Conservation (phyloP, 2,113 vertebrate species). For the Entelurus aequoreus region DNA sequence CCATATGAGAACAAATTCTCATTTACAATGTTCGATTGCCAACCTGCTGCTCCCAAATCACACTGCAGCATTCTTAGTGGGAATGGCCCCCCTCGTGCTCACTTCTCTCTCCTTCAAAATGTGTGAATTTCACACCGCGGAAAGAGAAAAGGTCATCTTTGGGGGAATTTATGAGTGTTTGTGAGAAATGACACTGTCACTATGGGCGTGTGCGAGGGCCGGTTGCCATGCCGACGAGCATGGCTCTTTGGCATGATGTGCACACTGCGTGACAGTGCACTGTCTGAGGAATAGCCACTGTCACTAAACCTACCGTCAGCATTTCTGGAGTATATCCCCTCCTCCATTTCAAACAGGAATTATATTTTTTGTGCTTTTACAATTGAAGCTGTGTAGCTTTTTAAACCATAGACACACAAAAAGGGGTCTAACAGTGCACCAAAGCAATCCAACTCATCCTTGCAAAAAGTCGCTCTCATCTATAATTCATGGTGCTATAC, state of each 20-base stretch:
- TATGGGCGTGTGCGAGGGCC: neutral
- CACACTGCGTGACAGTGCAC: conserved; percentile 12
- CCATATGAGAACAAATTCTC: too few relatives aligned
- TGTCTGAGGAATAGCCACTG: conserved; percentile 2
- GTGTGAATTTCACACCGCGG: neutral
- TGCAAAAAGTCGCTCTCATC: conserved; percentile 57
- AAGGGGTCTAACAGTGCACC: conserved; percentile 27
- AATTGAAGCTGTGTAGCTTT: neutral
- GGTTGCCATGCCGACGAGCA: conserved; percentile 2
- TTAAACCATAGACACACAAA: conserved; percentile 5
- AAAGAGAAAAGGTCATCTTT: conserved; percentile 5
- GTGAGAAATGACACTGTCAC: neutral
- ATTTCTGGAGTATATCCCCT: conserved; percentile 16
- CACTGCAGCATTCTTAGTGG: neutral
- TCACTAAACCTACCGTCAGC: conserved; percentile 26
- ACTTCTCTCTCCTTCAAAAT: too few relatives aligned
- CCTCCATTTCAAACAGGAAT: neutral
- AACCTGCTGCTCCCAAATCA: neutral
- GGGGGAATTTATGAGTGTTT: too few relatives aligned
- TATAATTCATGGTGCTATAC: conserved; percentile 65
- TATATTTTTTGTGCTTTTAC: too few relatives aligned
- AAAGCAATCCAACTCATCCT: conserved; percentile 49
- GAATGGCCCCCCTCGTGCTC: neutral
- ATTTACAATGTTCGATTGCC: too few relatives aligned
- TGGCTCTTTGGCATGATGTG: conserved; percentile 15